These are phyloP conservation scores for Agrochola macilenta DNA, from an alignment of 2,888 invertebrate genomes.

Conservation along the genomic window DNA sequence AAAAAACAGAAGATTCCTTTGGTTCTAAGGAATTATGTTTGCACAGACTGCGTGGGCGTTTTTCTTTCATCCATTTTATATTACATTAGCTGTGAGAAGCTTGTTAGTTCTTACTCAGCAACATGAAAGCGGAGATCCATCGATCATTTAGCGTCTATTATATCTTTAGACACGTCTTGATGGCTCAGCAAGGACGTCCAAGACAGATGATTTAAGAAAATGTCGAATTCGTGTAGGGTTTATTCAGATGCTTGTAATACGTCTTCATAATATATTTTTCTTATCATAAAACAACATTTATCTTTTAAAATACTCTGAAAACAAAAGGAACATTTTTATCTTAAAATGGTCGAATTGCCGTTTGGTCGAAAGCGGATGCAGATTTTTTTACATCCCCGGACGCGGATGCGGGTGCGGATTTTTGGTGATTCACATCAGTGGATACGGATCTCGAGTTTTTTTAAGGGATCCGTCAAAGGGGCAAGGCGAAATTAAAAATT, in stretches of 20 bases:
- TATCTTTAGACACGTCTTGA: slow-evolving; percentile 27
- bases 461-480: too few species aligned
- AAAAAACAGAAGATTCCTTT: slow-evolving; percentile 36
- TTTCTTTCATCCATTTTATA: slow-evolving; percentile 40
- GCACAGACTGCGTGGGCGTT: slow-evolving; percentile 19
- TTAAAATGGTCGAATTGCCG: too few species aligned
- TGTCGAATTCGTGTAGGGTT: neutral
- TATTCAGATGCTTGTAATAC: neutral
- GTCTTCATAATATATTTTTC: neutral
- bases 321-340: neutral
- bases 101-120: slow-evolving; percentile 26
- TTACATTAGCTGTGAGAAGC: slow-evolving; percentile 23
- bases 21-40: slow-evolving; percentile 49
- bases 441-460: too few species aligned
- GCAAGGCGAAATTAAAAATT: too few species aligned
- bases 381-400: too few species aligned
- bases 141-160: slow-evolving; percentile 52
- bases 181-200: slow-evolving; percentile 7
- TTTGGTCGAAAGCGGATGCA: too few species aligned
- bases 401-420: too few species aligned
- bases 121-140: slow-evolving; percentile 39
- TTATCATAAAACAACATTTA: neutral
- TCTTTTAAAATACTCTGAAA: neutral
- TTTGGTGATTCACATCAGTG: too few species aligned
- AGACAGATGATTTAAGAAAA: slow-evolving; percentile 23